Conservation (phyloP, 2,113 vertebrate species). For the Anarhynchus alexandrinus region DNA sequence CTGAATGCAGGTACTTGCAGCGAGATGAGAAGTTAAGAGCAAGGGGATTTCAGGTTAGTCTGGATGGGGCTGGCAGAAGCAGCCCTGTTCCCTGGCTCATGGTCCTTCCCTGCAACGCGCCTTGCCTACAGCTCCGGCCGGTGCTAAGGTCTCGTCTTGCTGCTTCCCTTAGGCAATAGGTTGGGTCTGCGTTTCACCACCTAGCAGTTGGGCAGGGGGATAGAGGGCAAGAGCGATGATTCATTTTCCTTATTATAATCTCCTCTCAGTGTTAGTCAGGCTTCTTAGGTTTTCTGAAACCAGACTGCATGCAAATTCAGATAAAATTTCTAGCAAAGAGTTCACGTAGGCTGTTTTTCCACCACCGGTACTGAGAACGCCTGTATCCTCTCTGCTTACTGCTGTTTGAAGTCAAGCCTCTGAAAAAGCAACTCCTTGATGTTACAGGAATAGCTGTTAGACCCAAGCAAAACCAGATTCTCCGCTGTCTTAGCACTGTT, state of each 20-base stretch:
- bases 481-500: background rate
- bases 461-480: background rate
- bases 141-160: background rate
- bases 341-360: background rate
- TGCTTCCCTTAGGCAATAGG: background rate
- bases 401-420: background rate
- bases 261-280: background rate
- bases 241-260: background rate
- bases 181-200: background rate
- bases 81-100: background rate
- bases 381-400: background rate
- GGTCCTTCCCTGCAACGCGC: background rate
- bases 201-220: background rate
- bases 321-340: background rate
- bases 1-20: background rate
- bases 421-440: background rate
- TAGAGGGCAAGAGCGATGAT: background rate
- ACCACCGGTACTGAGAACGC: background rate
- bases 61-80: background rate
- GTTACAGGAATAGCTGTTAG: background rate
- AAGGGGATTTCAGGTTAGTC: background rate
- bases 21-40: background rate
- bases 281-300: background rate
- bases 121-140: background rate
- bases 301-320: constrained; percentile 1